Base-by-base conservation (phyloP, 1,140 invertebrate species). In the Heliconius himera region DNA sequence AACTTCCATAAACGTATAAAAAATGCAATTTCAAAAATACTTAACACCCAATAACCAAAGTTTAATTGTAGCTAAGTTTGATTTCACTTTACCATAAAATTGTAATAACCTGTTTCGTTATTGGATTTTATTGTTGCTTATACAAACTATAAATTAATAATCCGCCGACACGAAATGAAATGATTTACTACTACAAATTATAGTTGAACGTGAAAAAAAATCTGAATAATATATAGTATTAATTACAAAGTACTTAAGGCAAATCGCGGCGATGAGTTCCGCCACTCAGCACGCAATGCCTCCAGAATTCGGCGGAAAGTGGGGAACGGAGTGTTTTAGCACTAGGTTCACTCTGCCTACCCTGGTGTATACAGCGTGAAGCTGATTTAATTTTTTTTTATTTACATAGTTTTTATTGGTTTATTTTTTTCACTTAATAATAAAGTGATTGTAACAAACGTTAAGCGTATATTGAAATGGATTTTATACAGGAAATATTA, bases 171-270 rank as follows among this genome's bases (percentile, higher is more conserved):
- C 70, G 36, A 38, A 38, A 72, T 72, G 2, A 72, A 72, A 72
- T 72, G 20, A 72, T 72, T 72, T 72, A 72, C n/a, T 38, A n/a
- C n/a, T 72, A n/a, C 33, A 72, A 72, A 41, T 72, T 72, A 41
- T 72, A n/a, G 33, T n/a, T 6, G 20, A 36, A 33, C 20, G 70
- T 72, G 70, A 41, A 72, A 2, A n/a, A 72, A 22, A 33, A 9
- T 38, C 70, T 5, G 8, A 26, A 36, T 71, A 20, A 71, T 71
- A 60, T 20, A 6, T 16, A 36, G 33, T 38, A 11, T n/a, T n/a
- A n/a, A n/a, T n/a, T n/a, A n/a, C n/a, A n/a, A 8, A 33, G 36
- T n/a, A n/a, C 70, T 38, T 38, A n/a, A n/a, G n/a, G n/a, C n/a
- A n/a, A n/a, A n/a, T n/a, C n/a, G n/a, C n/a, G n/a, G n/a, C n/a